Percentiles rank a stretch among this genome's conserved stretches.
Evolutionary conservation across 2,797 vertebrate species (phyloP).

Genomic region (Phataginus tricuspis): DNA sequence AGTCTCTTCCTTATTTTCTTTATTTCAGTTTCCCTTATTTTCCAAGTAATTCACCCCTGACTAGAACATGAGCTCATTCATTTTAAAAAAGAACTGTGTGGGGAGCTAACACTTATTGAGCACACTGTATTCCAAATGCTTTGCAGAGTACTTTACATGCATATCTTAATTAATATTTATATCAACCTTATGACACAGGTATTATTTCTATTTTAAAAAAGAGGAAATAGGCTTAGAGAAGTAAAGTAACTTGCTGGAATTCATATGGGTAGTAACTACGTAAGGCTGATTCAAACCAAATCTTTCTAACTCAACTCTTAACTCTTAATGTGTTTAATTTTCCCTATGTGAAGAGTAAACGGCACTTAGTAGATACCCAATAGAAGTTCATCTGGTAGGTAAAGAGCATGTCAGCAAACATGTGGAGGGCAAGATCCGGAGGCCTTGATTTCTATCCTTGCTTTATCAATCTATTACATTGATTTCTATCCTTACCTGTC

Average conservation of each 20-base stretch:
- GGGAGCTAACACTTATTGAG: not conserved
- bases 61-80: not conserved
- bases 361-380: not conserved
- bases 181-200: not conserved
- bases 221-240: not conserved
- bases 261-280: not conserved
- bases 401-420: not conserved
- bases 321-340: not conserved
- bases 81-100: not conserved
- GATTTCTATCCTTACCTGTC: too few relatives aligned
- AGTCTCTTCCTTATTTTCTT: not conserved
- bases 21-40: constrained; percentile 3
- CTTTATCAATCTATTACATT: not conserved
- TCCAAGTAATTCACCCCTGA: not conserved
- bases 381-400: not conserved
- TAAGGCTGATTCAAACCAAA: not conserved
- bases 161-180: not conserved
- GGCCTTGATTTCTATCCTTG: not conserved
- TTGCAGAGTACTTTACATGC: not conserved
- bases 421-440: not conserved
- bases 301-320: not conserved
- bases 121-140: not conserved
- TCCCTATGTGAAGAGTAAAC: not conserved
- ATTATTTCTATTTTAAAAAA: constrained; percentile 30
- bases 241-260: not conserved